Conservation (phyloP, 2,888 invertebrate species). For the Tenthredo notha region DNA sequence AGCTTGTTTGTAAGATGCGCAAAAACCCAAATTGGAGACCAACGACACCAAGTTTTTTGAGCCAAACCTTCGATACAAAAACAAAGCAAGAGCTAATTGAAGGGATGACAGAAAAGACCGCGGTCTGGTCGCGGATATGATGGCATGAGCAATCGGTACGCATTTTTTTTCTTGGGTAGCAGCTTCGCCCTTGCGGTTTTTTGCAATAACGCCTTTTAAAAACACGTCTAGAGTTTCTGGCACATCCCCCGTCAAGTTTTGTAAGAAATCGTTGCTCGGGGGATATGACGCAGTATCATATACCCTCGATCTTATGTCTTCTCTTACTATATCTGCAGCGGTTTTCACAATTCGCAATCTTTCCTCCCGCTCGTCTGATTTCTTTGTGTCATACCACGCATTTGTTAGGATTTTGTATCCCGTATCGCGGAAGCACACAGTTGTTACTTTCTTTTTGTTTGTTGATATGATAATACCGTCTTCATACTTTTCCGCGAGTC, state of each 20-base stretch:
- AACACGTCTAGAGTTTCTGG: slow-evolving; percentile 15
- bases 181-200: slow-evolving; percentile 18
- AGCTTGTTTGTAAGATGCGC: slow-evolving; percentile 35
- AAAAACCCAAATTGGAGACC: slow-evolving; percentile 25
- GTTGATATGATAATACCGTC: background rate
- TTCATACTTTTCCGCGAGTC: background rate
- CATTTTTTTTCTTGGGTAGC: background rate
- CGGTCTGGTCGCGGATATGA: slow-evolving; percentile 19
- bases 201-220: slow-evolving; percentile 32
- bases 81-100: slow-evolving; percentile 14
- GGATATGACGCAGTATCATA: slow-evolving; percentile 38
- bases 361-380: slow-evolving; percentile 31
- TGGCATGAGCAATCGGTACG: slow-evolving; percentile 7
- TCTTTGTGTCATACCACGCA: slow-evolving; percentile 20
- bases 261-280: background rate
- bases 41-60: slow-evolving; percentile 14
- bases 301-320: slow-evolving; percentile 31
- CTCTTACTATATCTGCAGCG: slow-evolving; percentile 29
- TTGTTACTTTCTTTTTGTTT: background rate
- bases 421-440: slow-evolving; percentile 11
- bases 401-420: slow-evolving; percentile 37
- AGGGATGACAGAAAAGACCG: slow-evolving; percentile 48
- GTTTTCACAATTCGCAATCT: slow-evolving; percentile 27
- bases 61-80: slow-evolving; percentile 42
- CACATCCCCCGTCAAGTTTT: background rate